phyloP scores from a whole-genome alignment of 2,888 invertebrate species.

The Torymus aiolomorphi region DNA sequence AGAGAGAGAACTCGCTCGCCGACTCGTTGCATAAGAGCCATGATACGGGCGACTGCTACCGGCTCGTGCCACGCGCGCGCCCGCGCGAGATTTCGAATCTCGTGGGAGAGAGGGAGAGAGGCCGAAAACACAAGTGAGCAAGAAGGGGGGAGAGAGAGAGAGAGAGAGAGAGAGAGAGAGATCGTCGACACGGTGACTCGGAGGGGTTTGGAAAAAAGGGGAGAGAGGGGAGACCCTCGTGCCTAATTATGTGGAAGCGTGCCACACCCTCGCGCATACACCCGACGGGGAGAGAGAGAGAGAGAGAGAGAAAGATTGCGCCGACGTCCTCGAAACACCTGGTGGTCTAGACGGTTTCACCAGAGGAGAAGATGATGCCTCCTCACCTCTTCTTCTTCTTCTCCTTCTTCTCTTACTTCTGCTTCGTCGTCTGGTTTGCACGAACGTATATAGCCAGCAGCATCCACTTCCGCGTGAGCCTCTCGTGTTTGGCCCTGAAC shows the following conservation, averaged over 20 bases:
- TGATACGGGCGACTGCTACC: slow-evolving; percentile 47
- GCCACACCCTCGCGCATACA: slow-evolving; percentile 59
- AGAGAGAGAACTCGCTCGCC: slow-evolving; percentile 26
- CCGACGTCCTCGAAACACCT: slow-evolving; percentile 63
- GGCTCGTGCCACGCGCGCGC: slow-evolving; percentile 66
- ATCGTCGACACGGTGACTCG: slow-evolving; percentile 53
- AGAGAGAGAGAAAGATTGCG: slow-evolving; percentile 33
- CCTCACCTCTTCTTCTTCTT: slow-evolving; percentile 12
- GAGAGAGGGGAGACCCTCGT: slow-evolving; percentile 59
- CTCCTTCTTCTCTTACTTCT: neutral
- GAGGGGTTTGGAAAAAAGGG: slow-evolving; percentile 57
- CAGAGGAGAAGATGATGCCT: slow-evolving; percentile 50
- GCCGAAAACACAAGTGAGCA: no score
- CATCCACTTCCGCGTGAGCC: neutral
- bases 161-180: slow-evolving; percentile 47
- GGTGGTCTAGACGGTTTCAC: slow-evolving; percentile 66
- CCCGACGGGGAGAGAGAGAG: neutral
- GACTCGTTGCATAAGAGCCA: slow-evolving; percentile 52
- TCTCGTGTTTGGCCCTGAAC: slow-evolving; percentile 42
- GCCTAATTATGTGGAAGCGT: slow-evolving; percentile 66
- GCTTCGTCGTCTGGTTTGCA: neutral
- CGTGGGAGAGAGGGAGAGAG: slow-evolving; percentile 61
- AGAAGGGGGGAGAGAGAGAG: slow-evolving; percentile 59
- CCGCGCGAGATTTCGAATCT: slow-evolving; percentile 53
- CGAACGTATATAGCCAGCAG: neutral